These are phyloP conservation scores for Odontomachus brunneus DNA, from an alignment of 1,140 invertebrate genomes.

Conservation along the genomic window DNA sequence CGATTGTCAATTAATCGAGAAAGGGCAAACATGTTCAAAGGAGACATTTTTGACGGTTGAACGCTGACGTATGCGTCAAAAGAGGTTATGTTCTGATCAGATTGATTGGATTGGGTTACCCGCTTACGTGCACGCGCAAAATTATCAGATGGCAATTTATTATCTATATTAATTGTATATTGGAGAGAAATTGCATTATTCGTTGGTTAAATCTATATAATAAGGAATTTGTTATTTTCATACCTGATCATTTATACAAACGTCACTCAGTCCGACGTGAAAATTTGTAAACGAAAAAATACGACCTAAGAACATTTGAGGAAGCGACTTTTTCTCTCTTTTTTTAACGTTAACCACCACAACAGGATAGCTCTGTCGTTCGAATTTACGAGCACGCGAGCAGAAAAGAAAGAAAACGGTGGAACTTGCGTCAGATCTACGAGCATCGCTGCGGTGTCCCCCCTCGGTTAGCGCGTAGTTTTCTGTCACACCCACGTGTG, in stretches of 20 bases:
- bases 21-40: no score
- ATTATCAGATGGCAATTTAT: no score
- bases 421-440: background rate
- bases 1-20: no score
- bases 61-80: no score
- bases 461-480: background rate
- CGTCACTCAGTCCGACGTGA: background rate
- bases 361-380: background rate
- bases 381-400: background rate
- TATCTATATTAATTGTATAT: background rate
- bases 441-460: background rate
- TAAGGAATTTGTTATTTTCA: no score
- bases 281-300: conserved; percentile 3
- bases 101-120: no score
- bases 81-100: no score
- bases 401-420: background rate
- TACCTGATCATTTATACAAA: background rate
- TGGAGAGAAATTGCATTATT: background rate
- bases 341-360: background rate
- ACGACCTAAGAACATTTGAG: conserved; percentile 2
- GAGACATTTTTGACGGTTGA: no score
- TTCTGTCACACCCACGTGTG: conserved; percentile 40
- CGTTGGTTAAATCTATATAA: no score
- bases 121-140: no score
- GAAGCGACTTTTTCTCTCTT: background rate